Evolutionary conservation across 1,140 invertebrate genomes (phyloP), one percentile per base, ranked within the genome.

Genomic region (Eupristina koningsbergeri): DNA sequence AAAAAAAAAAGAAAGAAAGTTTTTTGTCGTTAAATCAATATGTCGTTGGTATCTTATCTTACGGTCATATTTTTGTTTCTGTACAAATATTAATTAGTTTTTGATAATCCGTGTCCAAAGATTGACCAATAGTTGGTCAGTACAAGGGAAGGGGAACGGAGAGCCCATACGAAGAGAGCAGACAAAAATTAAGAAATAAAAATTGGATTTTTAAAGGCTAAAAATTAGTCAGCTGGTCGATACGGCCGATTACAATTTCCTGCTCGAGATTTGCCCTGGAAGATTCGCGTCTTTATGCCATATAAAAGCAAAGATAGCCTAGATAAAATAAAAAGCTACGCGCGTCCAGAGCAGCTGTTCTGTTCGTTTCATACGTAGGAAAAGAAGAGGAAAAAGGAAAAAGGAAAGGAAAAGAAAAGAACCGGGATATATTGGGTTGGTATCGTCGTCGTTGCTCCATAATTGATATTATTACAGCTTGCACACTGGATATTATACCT

Each of bases 401-500:
- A 31, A 53, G 45, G 29, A 58, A 36, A 15, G 36, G 41, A 50
- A 47, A 47, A 15, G 26, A n/a, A 36, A 31, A 53, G 45, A n/a
- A n/a, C n/a, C n/a, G 29, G 41, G 50, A 53, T 36, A 26, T 17
- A n/a, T 34, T 53, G 22, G 22, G 34, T n/a, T 22, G 8, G 69
- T 22, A 26, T 58, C 53, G 53, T 58, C 53, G 53, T 58, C 53
- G 53, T 2, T 5, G 53, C 53, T 26, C 53, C 22, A 75, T 83
- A 86, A 86, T 83, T 86, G 82, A 86, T 86, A 86, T 86, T 84
- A 86, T 86, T 80, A 86, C 63, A 50, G 29, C 36, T 22, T 41
- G 53, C 53, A 58, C 53, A 22, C 19, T 58, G 53, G 53, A 47
- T 47, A 83, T 83, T 78, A 83, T 69, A 77, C 45, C 63, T 22